Percentiles rank a stretch among this genome's conserved stretches.
phyloP scores from a whole-genome alignment of 1,140 invertebrate genomes.

The Musca domestica region DNA sequence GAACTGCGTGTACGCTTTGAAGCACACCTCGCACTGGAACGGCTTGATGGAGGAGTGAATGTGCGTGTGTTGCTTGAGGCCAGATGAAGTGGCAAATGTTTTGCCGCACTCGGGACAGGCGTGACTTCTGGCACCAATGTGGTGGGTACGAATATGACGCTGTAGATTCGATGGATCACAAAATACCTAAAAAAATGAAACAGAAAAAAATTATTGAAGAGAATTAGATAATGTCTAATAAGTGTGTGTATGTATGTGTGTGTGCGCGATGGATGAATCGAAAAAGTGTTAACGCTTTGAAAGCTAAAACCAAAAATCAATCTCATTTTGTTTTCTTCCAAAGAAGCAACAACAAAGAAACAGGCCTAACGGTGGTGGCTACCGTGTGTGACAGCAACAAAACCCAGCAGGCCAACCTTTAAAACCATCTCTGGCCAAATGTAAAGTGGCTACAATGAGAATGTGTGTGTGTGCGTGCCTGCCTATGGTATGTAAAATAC shows the following conservation, averaged over 20 bases:
- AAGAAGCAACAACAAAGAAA: not conserved
- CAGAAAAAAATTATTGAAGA: not conserved
- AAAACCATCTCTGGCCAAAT: not conserved
- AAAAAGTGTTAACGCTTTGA: not conserved
- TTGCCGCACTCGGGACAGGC: slow-evolving; percentile 97
- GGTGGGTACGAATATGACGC: slow-evolving; percentile 90
- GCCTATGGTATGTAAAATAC: not conserved
- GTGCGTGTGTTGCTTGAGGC: slow-evolving; percentile 98
- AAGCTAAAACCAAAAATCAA: not conserved
- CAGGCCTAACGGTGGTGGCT: slow-evolving; percentile 12
- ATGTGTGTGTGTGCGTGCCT: not conserved
- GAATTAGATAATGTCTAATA: not conserved
- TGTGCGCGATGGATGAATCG: not conserved
- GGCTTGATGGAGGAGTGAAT: slow-evolving; percentile 99
- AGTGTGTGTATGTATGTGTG: slow-evolving; percentile 1
- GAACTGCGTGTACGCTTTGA: slow-evolving; percentile 98
- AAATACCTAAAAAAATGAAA: slow-evolving; percentile 67
- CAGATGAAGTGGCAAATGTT: slow-evolving; percentile 95
- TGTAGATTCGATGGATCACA: slow-evolving; percentile 94
- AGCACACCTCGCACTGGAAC: slow-evolving; percentile 91
- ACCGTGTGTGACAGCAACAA: slow-evolving; percentile 4
- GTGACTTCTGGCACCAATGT: slow-evolving; percentile 90
- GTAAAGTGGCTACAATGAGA: too few species aligned
- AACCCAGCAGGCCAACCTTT: not conserved
- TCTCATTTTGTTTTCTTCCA: too few species aligned